A percentile compares a stretch with the other conserved stretches of the same genome.
Conservation (phyloP, 1,140 invertebrate genomes). For the Drosophila oshimai region DNA sequence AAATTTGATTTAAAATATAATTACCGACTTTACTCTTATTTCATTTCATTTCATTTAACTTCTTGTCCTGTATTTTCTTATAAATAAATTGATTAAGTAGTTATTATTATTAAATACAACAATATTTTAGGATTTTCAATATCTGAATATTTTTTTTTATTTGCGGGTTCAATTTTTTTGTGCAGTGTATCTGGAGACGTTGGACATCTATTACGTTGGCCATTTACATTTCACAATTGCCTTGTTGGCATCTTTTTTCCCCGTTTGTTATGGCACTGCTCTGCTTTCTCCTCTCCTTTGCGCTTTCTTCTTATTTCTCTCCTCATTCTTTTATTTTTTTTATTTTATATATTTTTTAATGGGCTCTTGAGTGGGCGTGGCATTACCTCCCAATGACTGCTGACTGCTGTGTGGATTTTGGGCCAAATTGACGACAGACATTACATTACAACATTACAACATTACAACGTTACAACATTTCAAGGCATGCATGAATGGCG, state of each 20-base stretch:
- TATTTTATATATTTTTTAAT: constrained; percentile 63
- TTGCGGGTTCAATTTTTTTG: background rate
- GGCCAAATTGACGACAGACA: constrained; percentile 35
- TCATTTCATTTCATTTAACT: no score
- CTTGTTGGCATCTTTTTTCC: constrained; percentile 73
- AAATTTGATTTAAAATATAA: no score
- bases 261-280: constrained; percentile 38
- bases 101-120: no score
- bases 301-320: background rate
- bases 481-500: constrained; percentile 13
- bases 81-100: no score
- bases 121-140: no score
- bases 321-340: constrained; percentile 17
- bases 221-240: constrained; percentile 79
- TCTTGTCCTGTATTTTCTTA: no score
- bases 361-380: constrained; percentile 50
- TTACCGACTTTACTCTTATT: no score
- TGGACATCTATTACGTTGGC: constrained; percentile 71
- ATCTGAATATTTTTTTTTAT: background rate
- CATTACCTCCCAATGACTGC: no score
- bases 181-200: constrained; percentile 15
- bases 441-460: no score
- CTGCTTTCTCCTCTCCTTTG: background rate
- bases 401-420: constrained; percentile 45
- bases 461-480: no score